Evolutionary conservation across 92 coral and sea anemone species (phyloP), one percentile per base, ranked within the genome.

Genomic region (Parazoanthus darwini): DNA sequence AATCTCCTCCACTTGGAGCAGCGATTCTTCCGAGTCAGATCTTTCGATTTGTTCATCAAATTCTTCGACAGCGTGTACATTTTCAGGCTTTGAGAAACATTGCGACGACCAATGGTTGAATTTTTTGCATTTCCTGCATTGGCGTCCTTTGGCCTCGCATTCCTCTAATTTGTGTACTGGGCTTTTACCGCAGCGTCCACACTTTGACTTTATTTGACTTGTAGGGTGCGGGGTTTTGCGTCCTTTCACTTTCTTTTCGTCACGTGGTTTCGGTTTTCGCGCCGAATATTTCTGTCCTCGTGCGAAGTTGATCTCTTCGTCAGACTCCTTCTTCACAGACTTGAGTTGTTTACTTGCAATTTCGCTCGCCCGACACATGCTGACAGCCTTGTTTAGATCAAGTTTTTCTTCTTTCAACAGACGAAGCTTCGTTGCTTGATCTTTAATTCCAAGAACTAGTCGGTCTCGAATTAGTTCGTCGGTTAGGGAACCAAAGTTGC

Each of bases 401-500:
- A 26, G 84, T 29, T 80, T 56, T 35, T 80, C 44, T 56, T 80
- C 71, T 18, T 80, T 80, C 13, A 80, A 36, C 23, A 56, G 72
- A 5, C 43, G 33, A 29, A 29, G 33, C 33, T 29, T 29, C 33
- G 33, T 29, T 29, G 33, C 33, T 29, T 29, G 33, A 29, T 29
- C 33, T 29, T 0, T 29, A 29, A 29, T 29, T 29, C 33, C 33
- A 29, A 29, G 33, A 29, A 29, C 33, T 29, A 29, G 33, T 29
- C 33, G 33, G 33, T 29, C 33, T 29, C 33, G 33, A 29, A 29
- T 37, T 42, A 43, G n/a, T 29, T 29, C 33, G 33, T 29, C 33
- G 33, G 33, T 29, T 29, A 29, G 33, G 33, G 33, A 29, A 29
- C 67, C 90, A 68, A 89, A 92, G 25, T 89, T 35, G 71, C 90